Base-by-base conservation (phyloP, 2,113 vertebrate genomes). In the Hyla sarda region DNA sequence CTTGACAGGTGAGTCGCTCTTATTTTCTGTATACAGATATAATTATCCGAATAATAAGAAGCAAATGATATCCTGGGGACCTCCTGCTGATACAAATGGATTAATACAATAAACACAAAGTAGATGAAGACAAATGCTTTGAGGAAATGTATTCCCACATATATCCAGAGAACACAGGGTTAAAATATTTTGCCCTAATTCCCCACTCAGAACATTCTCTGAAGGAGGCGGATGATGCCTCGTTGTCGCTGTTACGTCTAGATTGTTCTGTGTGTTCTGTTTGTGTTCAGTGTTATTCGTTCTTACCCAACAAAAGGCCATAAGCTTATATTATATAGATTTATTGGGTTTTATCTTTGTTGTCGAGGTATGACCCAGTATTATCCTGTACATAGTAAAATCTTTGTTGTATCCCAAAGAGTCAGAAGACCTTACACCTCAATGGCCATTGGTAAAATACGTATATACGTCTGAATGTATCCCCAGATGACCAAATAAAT, bases 1-100 rank as follows among this genome's bases (percentile, higher is more conserved):
- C 95, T 97, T 92, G 97, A 98, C 91, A 97, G 97, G 97, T 98
- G 89, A 97, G 95, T 94, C 90, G 89, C 88, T 75, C 14, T 30
- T 65, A 30, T 69, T 14, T 48, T 2, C 21, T 75, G 16, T 9
- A 48, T 19, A 28, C 23, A 6, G 5, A 73, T 41, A 72, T 17
- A 34, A 16, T 0, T 19, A 32, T 32, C 3, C 8, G 41, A 41
- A 34, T 17, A 16, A 32, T 1, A 17, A 17, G 13, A 32, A 13
- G 30, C 28, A 45, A 0, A 45, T 41, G 12, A 2, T 2, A 13
- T 2, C 32, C 21, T 12, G 34, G 34, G 30, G 65, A 19, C 28
- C 10, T 17, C 13, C 14, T 71, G 32, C 17, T 2, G 16, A 30
- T 30, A 7, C 9, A 6, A 30, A 30, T 67, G 28, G 2, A 5